These are phyloP conservation scores for Pectinophora gossypiella DNA, from an alignment of 1,140 invertebrate species.

Conservation along the genomic window DNA sequence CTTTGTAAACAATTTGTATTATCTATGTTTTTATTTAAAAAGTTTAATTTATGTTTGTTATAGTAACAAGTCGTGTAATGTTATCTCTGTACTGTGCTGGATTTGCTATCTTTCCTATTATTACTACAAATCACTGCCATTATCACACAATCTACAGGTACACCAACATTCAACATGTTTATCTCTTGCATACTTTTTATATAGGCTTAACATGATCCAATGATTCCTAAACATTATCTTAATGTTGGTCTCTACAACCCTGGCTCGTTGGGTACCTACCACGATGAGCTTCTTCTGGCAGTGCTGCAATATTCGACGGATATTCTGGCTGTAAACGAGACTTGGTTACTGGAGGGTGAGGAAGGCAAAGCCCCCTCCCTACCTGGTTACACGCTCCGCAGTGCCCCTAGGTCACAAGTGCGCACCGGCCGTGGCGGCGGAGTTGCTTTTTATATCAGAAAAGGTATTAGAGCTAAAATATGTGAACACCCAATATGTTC, in stretches of 20 bases:
- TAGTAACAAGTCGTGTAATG: neutral
- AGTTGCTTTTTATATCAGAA: slow-evolving; percentile 5
- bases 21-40: neutral
- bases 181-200: neutral
- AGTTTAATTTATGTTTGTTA: neutral
- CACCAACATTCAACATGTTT: neutral
- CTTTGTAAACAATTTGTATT: neutral
- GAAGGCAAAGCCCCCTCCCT: neutral
- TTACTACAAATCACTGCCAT: neutral
- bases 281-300: slow-evolving; percentile 5
- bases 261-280: neutral
- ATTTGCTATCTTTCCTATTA: neutral
- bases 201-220: neutral
- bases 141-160: neutral
- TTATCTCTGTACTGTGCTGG: neutral
- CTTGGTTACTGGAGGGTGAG: neutral
- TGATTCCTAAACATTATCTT: neutral
- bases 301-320: neutral
- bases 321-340: slow-evolving; percentile 5
- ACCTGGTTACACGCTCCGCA: neutral
- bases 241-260: slow-evolving; percentile 3
- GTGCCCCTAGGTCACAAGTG: neutral
- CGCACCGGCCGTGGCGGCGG: neutral
- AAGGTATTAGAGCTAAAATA: neutral
- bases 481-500: neutral